Evolutionary conservation across 2,888 invertebrate genomes (phyloP).

Genomic region (Luperina testacea): DNA sequence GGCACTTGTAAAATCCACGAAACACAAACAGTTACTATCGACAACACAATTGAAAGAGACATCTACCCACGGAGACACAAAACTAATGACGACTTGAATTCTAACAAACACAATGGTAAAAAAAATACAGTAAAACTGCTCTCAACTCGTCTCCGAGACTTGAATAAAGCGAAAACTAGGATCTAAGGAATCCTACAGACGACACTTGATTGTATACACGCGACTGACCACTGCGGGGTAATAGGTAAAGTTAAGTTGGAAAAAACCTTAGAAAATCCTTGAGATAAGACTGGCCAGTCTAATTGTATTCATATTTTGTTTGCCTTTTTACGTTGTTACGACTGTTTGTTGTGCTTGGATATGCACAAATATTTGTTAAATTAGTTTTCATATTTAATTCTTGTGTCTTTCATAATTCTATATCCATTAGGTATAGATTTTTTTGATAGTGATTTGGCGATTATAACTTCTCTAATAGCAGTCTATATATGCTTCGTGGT

Average conservation of each 20-base stretch:
- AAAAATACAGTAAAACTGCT: slow-evolving; percentile 64
- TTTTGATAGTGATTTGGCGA: neutral
- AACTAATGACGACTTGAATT: slow-evolving; percentile 70
- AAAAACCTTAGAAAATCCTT: slow-evolving; percentile 46
- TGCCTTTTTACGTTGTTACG: slow-evolving; percentile 38
- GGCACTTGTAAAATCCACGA: slow-evolving; percentile 59
- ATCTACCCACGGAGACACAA: slow-evolving; percentile 64
- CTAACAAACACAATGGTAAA: slow-evolving; percentile 63
- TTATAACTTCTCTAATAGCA: neutral
- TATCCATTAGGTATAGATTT: neutral
- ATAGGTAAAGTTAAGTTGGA: slow-evolving; percentile 56
- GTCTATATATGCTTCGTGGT: neutral
- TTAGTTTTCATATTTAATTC: slow-evolving; percentile 21
- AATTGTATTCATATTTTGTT: slow-evolving; percentile 57
- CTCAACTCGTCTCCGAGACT: slow-evolving; percentile 68
- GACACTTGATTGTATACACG: slow-evolving; percentile 74
- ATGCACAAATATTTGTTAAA: slow-evolving; percentile 11
- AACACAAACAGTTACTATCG: slow-evolving; percentile 61
- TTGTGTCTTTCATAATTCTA: slow-evolving; percentile 1
- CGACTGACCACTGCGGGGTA: slow-evolving; percentile 71
- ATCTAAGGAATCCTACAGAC: slow-evolving; percentile 69
- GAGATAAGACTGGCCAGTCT: slow-evolving; percentile 34
- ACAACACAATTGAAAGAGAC: slow-evolving; percentile 64
- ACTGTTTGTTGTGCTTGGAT: slow-evolving; percentile 20
- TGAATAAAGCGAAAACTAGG: slow-evolving; percentile 71